These are phyloP conservation scores for Azemiops feae DNA, from an alignment of 2,113 vertebrate species.

Conservation along the genomic window DNA sequence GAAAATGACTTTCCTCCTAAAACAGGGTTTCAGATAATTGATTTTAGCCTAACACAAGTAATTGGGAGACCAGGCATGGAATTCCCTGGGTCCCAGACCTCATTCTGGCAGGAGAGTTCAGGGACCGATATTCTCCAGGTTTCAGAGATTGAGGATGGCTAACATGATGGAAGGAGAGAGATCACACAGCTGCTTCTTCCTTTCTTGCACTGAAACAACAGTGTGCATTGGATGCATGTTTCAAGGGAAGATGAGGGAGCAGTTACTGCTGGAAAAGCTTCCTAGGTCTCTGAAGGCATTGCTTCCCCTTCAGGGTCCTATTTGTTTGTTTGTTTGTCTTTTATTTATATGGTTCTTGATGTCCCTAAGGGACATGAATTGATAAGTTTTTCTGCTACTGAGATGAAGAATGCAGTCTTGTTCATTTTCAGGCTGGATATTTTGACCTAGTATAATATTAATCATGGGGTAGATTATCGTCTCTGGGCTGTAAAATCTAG, in stretches of 20 bases:
- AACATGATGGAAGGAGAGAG: background rate
- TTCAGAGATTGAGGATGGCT: background rate
- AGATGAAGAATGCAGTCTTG: background rate
- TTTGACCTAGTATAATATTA: background rate
- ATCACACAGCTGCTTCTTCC: background rate
- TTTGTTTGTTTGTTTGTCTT: background rate
- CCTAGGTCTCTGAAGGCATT: background rate
- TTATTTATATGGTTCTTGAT: background rate
- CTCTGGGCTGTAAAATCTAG: background rate
- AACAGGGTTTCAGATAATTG: background rate
- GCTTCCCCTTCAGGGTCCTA: background rate
- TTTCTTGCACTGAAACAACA: background rate
- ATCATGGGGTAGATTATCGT: too few species aligned
- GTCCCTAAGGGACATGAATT: background rate
- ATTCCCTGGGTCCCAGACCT: background rate
- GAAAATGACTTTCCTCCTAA: background rate
- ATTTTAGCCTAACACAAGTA: background rate
- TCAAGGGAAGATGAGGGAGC: background rate
- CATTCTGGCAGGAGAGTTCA: background rate
- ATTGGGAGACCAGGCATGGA: background rate
- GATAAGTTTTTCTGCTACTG: background rate
- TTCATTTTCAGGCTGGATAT: background rate
- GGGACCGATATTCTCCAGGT: background rate
- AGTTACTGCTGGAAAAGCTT: background rate
- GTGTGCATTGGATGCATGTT: background rate